phyloP scores from a whole-genome alignment of 2,797 vertebrate species.

The Astyanax mexicanus region DNA sequence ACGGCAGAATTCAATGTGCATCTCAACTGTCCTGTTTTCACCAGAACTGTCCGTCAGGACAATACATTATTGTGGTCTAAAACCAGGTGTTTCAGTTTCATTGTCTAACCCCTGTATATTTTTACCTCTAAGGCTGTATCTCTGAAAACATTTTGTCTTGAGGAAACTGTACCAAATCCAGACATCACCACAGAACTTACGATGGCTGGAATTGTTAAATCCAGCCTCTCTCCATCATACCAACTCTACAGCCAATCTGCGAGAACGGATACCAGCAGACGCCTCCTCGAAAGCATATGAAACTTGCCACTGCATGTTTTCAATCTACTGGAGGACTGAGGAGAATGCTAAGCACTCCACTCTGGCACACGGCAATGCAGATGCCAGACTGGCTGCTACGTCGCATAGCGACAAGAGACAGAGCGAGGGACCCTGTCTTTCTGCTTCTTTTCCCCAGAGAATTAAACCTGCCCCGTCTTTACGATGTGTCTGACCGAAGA shows the following conservation, averaged over 20 bases:
- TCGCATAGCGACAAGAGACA: constrained; percentile 35
- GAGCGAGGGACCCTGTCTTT: constrained; percentile 5
- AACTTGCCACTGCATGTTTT: constrained; percentile 23
- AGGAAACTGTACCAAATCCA: background rate
- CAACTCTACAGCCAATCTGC: constrained; percentile 21
- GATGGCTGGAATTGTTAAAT: background rate
- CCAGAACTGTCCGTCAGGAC: no score
- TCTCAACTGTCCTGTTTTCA: no score
- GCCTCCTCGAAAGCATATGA: constrained; percentile 2
- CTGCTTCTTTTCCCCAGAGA: background rate
- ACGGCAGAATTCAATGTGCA: no score
- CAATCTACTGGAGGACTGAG: constrained; percentile 24
- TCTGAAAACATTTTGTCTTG: no score
- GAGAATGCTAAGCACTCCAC: constrained; percentile 27
- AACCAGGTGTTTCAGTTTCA: no score
- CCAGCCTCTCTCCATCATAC: constrained; percentile 2
- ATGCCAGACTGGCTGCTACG: constrained; percentile 37
- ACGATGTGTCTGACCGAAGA: background rate
- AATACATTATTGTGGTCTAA: no score
- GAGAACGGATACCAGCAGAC: background rate
- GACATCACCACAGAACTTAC: constrained; percentile 1
- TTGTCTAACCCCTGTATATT: no score
- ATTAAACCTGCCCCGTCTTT: background rate
- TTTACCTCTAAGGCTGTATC: no score
- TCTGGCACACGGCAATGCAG: constrained; percentile 27